Base-by-base conservation (phyloP, 2,797 vertebrate species). In the Pogoniulus pusillus region DNA sequence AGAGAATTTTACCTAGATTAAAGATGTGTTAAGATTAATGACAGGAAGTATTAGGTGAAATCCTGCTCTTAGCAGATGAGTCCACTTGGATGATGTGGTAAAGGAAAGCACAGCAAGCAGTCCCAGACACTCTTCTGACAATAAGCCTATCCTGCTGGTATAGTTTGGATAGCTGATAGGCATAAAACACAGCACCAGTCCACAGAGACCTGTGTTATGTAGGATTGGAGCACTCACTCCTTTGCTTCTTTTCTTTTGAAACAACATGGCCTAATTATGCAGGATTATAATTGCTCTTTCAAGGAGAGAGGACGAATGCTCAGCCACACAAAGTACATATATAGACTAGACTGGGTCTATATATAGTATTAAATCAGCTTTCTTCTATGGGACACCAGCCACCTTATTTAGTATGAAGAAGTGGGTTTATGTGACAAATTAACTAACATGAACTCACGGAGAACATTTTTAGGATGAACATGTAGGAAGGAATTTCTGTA, bases 401-500 rank as follows among this genome's bases (percentile, higher is more conserved):
- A 18, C 34, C n/a, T 62, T 51, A 26, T 62, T 80, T 39, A 73
- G 4, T 13, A 83, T 80, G 37, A 87, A 71, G 32, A 70, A 73
- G 32, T 68, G 57, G 20, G 29, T 69, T 87, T 82, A 84, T 13
- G 7, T 87, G 57, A 51, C 19, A 45, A 30, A 1, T 77, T 87
- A 32, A 86, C 63, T 70, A 70, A 70, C 34, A 10, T 73, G 58
- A 87, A 58, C 5, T 43, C 45, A 66, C 6, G 41, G 82, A 70
- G 83, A 79, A 68, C 7, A 41, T 74, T 85, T 94, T 94, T 90
- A 77, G 73, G 90, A 92, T 23, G 43, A 20, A 54, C 4, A 60
- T 30, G 63, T 87, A 83, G 70, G 82, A 92, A 73, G 85, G 87
- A 51, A 78, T 83, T 80, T 86, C 58, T 69, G 18, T 62, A 89